Conservation (phyloP, 2,113 vertebrate species). For the Raphicerus campestris region DNA sequence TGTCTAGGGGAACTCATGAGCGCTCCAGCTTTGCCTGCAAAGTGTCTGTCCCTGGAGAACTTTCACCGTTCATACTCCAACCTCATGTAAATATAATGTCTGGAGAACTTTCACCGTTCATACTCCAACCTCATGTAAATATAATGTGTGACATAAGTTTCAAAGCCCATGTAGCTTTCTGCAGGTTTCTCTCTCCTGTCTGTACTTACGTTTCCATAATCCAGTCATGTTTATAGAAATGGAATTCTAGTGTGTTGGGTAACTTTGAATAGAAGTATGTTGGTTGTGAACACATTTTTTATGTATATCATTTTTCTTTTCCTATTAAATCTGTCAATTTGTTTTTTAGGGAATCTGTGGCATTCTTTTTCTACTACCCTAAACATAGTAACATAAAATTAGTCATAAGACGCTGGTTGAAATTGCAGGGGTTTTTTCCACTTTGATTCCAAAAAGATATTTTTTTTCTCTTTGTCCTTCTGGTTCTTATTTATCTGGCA, state of each 20-base stretch:
- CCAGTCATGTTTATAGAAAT: neutral
- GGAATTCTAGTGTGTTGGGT: neutral
- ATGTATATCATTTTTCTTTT: neutral
- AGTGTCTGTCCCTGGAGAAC: neutral
- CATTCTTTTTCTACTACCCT: neutral
- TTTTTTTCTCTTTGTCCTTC: neutral
- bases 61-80: neutral
- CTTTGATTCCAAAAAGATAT: neutral
- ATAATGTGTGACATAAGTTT: neutral
- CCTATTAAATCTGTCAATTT: neutral
- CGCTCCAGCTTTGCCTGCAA: neutral
- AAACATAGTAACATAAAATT: neutral
- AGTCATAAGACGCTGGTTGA: neutral
- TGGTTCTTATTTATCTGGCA: neutral
- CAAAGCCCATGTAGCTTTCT: neutral
- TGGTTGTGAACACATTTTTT: neutral
- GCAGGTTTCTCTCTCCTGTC: neutral
- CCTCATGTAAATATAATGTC: neutral
- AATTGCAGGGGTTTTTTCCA: neutral
- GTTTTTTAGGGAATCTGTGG: neutral
- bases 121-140: neutral
- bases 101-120: neutral
- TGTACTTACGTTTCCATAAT: neutral
- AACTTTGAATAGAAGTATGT: neutral
- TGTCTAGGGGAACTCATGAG: neutral